Evolutionary conservation across 2,797 vertebrate genomes (phyloP), one percentile per base, ranked within the genome.

Genomic region (Xenopus petersii): DNA sequence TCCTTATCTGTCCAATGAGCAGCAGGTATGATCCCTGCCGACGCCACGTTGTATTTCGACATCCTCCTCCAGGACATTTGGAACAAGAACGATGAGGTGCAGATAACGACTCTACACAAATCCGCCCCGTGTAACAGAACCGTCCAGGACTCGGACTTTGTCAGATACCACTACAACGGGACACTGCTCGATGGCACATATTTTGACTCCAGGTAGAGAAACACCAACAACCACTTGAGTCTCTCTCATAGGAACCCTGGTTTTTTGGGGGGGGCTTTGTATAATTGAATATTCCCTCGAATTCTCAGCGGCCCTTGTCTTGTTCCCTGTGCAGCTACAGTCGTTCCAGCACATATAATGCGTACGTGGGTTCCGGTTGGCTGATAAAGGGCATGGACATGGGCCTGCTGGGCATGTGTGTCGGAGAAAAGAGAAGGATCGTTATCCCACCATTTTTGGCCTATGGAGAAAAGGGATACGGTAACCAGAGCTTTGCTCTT

Each of bases 131-230:
- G 97, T 84, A 91, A 86, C 61, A 94, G 96, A 64, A 88, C 88
- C 0, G 84, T 93, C 2, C 86, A 81, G 65, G 86, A 86, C 21
- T 86, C 93, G 0, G 97, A 99, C 83, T 99, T 93, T 0, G 83
- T 98, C 42, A 93, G 97, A 12, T 99, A 98, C 80, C 95, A 94
- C 84, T 99, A 98, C 83, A 99, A 98, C 0, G 96, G 96, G 72
- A 95, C 95, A 0, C 88, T 98, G 84, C 88, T 98, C 74, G 90
- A 93, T 0, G 95, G 95, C 5, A 90, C 88, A 0, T 67, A 86
- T 62, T 98, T 98, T 0, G 94, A 96, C 81, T 94, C 93, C 89
- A 98, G 95, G 97, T 98, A 51, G 11, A 12, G 10, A 49, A 49
- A 49, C 48, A 49, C 3, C 13, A 49, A 21, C 2, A 2, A 49